Conservation (phyloP, 1,140 invertebrate genomes). For the Solenopsis fugax region DNA sequence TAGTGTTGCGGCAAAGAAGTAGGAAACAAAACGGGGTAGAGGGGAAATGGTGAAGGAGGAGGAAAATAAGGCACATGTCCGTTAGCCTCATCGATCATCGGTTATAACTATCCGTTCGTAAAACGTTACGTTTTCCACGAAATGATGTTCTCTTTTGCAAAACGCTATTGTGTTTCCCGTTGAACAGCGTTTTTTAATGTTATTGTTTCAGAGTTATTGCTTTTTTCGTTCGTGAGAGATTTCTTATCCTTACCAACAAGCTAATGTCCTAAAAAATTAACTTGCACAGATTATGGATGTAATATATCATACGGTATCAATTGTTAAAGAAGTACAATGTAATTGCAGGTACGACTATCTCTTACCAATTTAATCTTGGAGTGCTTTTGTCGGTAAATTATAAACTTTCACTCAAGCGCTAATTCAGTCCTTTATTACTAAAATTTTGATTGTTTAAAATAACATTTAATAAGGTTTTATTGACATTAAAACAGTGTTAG, state of each 20-base stretch:
- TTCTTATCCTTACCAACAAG: not conserved
- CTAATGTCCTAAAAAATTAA: not conserved
- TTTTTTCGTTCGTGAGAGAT: not conserved
- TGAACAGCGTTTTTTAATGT: not conserved
- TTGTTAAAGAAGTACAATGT: not conserved
- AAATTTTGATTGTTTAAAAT: too few relatives aligned
- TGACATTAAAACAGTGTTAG: too few relatives aligned
- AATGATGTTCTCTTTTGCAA: conserved; percentile 48
- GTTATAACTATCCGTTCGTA: conserved; percentile 35
- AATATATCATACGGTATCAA: not conserved
- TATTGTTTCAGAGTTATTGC: too few relatives aligned
- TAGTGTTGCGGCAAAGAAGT: conserved; percentile 56
- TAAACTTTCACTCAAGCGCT: too few relatives aligned
- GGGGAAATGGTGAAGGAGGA: not conserved
- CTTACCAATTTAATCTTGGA: too few relatives aligned
- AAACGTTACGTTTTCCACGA: conserved; percentile 57
- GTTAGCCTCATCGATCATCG: conserved; percentile 66
- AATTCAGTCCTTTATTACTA: too few relatives aligned
- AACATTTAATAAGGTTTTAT: too few relatives aligned
- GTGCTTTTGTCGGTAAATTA: too few relatives aligned
- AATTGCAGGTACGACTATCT: not conserved
- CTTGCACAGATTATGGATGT: not conserved
- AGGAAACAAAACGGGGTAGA: conserved; percentile 4
- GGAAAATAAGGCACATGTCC: conserved; percentile 53
- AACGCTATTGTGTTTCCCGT: not conserved